Evolutionary conservation across 2,113 vertebrate genomes (phyloP).

Genomic region (Hipposideros armiger): DNA sequence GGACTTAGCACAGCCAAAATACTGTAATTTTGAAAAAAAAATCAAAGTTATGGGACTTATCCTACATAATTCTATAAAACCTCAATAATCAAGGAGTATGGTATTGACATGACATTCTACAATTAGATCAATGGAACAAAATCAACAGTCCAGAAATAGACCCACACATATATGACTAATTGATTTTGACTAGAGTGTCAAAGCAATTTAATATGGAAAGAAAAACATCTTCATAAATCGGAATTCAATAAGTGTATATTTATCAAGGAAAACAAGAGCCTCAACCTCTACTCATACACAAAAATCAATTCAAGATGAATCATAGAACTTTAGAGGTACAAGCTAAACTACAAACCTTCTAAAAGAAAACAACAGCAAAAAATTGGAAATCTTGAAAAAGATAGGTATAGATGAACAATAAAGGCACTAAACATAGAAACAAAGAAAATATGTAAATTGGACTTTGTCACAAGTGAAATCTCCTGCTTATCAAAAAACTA

Average conservation of each 20-base stretch:
- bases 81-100: background rate
- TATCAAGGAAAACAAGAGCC: background rate
- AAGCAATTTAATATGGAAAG: background rate
- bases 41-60: background rate
- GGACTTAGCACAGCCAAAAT: background rate
- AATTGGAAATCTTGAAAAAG: background rate
- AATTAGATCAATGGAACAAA: background rate
- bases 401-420: background rate
- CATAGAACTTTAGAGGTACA: background rate
- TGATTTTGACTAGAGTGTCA: background rate
- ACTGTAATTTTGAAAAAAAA: background rate
- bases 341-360: background rate
- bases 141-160: background rate
- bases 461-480: background rate
- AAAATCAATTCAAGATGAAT: background rate
- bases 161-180: background rate
- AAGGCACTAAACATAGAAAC: background rate
- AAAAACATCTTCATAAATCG: slow-evolving; percentile 1
- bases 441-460: background rate
- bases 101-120: background rate
- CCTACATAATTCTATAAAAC: background rate
- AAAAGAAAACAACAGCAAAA: background rate
- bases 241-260: background rate
- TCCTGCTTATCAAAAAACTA: background rate
- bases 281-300: background rate